Conservation (phyloP, 2,113 vertebrate species). For the Mesoclemmys tuberculata region DNA sequence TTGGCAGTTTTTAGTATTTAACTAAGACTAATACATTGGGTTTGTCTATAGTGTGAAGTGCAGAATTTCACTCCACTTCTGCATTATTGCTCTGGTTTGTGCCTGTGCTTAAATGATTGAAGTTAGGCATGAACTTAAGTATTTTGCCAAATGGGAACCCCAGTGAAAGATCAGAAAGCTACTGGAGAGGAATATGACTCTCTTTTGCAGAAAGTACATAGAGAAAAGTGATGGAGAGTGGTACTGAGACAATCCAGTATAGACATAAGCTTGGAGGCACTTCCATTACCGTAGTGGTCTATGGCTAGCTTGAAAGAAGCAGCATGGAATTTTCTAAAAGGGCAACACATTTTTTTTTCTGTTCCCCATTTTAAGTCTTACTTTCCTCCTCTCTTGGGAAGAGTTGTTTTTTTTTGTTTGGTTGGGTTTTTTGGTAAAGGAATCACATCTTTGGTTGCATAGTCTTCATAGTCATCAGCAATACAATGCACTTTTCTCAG, state of each 20-base stretch:
- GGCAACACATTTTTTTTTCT: background rate
- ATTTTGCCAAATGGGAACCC: background rate
- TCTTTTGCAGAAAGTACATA: background rate
- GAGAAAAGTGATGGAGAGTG: background rate
- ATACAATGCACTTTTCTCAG: background rate
- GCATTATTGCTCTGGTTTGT: background rate
- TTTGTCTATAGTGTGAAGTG: background rate
- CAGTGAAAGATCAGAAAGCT: background rate
- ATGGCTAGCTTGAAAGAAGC: constrained; percentile 4
- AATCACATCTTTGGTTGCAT: background rate
- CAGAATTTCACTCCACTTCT: background rate
- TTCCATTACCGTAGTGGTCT: background rate
- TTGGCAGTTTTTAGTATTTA: background rate
- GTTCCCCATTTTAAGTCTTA: background rate
- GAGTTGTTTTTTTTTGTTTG: too few relatives aligned
- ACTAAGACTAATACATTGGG: background rate
- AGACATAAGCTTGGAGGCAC: background rate
- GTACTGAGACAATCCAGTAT: background rate
- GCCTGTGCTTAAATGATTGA: background rate
- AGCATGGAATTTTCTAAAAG: background rate
- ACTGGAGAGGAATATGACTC: background rate
- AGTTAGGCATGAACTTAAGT: background rate
- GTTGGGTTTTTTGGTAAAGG: background rate
- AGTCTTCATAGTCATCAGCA: background rate
- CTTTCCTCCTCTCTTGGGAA: background rate